Percentiles rank a stretch among this genome's conserved stretches.
Conservation (phyloP, 53 echinoderm and acorn worm genomes). For the Holothuria leucospilota region DNA sequence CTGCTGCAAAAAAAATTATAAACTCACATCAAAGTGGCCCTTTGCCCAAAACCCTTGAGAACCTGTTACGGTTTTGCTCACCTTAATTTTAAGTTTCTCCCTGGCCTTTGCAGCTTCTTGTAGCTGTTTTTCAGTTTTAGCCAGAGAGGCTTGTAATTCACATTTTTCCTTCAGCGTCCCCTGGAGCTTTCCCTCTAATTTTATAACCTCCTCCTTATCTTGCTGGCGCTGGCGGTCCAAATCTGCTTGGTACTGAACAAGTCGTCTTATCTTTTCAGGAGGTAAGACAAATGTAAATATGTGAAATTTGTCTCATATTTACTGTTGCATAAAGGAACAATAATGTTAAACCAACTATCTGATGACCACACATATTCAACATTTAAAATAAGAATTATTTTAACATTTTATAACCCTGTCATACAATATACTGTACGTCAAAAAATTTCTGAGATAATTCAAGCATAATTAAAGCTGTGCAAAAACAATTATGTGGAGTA, state of each 20-base stretch:
- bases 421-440: no score
- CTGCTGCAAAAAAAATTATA: no score
- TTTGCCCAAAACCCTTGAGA: no score
- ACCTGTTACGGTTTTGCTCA: neutral
- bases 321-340: no score
- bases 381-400: no score
- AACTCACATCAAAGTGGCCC: no score
- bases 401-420: no score
- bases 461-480: no score
- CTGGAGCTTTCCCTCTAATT: conserved; percentile 77
- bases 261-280: conserved; percentile 2
- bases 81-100: conserved; percentile 74
- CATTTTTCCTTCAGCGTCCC: conserved; percentile 68
- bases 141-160: conserved; percentile 71
- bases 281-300: neutral
- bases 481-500: no score
- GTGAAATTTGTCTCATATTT: no score
- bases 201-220: conserved; percentile 60
- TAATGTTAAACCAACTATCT: neutral
- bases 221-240: conserved; percentile 54
- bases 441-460: no score
- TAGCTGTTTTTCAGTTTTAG: conserved; percentile 75
- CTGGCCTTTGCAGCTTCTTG: conserved; percentile 64
- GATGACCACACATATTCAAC: neutral
- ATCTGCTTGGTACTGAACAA: conserved; percentile 63